Percentiles rank a stretch among this genome's conserved stretches.
These are phyloP conservation scores for Herpailurus yagouaroundi DNA, from an alignment of 2,113 vertebrate genomes.

Conservation along the genomic window DNA sequence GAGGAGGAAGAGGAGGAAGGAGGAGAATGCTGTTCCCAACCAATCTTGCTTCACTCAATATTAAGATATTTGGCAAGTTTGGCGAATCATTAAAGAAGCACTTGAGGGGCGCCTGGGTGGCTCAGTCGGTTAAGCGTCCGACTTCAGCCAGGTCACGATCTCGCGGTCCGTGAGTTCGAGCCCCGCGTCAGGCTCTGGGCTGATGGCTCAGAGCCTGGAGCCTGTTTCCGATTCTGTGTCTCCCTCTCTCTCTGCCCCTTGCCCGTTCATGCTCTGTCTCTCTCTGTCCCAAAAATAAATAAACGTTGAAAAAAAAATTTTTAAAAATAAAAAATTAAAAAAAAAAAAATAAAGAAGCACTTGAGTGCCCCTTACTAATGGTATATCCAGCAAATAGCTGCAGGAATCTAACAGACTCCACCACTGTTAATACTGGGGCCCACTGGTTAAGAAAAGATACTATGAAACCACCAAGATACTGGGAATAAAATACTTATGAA, in stretches of 20 bases:
- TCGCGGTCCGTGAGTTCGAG: no score
- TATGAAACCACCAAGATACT: not conserved
- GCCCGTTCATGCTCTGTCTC: no score
- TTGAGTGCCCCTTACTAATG: not conserved
- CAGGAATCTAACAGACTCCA: not conserved
- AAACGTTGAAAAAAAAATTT: no score
- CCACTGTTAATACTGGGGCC: not conserved
- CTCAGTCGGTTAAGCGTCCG: no score
- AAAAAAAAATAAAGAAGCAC: not conserved
- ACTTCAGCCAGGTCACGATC: no score
- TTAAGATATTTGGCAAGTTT: not conserved
- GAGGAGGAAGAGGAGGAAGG: not conserved
- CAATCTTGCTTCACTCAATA: not conserved
- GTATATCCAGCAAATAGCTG: not conserved
- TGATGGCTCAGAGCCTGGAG: no score
- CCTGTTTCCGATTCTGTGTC: no score
- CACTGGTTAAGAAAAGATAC: not conserved
- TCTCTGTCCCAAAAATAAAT: no score
- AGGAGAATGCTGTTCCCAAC: not conserved
- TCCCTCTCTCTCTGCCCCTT: no score
- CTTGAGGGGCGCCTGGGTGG: no score
- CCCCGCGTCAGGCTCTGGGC: no score
- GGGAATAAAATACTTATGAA: not conserved
- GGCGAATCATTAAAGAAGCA: conserved; percentile 25
- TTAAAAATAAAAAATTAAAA: no score